Evolutionary conservation across 2,113 vertebrate genomes (phyloP).

Genomic region (Hippocampus mohnikei): DNA sequence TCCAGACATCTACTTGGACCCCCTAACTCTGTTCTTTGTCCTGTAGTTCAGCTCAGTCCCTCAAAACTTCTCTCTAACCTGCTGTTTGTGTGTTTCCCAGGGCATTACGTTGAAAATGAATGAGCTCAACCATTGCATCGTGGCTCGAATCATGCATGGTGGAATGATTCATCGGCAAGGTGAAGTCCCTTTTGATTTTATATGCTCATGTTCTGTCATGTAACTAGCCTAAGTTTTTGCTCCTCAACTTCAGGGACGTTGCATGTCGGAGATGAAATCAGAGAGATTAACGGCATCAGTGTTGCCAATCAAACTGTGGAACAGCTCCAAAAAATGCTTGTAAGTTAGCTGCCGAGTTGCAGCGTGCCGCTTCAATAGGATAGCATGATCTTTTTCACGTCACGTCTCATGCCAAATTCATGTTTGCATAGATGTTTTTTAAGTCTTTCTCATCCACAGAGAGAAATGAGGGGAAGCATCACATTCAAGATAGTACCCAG

Average conservation of each 20-base stretch:
- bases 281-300: constrained; percentile 97
- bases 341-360: constrained; percentile 64
- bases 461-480: constrained; percentile 98
- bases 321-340: constrained; percentile 98
- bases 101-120: constrained; percentile 99
- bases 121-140: constrained; percentile 96
- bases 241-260: constrained; percentile 81
- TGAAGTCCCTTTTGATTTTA: constrained; percentile 52
- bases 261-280: constrained; percentile 94
- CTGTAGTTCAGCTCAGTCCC: too few relatives aligned
- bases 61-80: neutral
- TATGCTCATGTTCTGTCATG: neutral
- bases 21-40: neutral
- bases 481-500: constrained; percentile 99
- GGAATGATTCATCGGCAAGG: constrained; percentile 99
- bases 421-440: neutral
- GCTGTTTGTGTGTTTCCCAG: constrained; percentile 58
- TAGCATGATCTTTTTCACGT: neutral
- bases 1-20: neutral
- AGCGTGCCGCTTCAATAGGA: neutral
- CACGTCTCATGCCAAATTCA: neutral
- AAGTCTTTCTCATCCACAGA: constrained; percentile 64
- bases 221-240: neutral
- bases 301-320: constrained; percentile 99
- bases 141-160: constrained; percentile 98